Evolutionary conservation across 1,140 invertebrate genomes (phyloP).

Genomic region (Penaeus indicus): DNA sequence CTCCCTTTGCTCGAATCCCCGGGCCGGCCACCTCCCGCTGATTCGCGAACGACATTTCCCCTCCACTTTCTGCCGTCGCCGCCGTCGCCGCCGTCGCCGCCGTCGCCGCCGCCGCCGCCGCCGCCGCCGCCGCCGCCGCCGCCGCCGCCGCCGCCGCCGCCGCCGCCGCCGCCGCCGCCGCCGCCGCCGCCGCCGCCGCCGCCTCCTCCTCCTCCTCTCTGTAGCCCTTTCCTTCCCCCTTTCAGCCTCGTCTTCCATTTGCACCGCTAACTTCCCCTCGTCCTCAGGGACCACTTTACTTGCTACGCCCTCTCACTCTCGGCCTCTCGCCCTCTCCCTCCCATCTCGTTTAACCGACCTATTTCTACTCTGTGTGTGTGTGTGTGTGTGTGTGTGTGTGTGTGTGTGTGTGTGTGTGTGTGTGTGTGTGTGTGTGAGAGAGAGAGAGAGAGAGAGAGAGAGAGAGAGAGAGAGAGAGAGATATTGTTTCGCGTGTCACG

Average conservation of each 20-base stretch:
- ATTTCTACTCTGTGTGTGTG: background rate
- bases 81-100: background rate
- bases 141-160: background rate
- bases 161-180: background rate
- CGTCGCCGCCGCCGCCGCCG: background rate
- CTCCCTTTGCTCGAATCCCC: background rate
- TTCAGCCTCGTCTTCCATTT: background rate
- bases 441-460: background rate
- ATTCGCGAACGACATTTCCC: background rate
- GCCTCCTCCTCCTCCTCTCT: background rate
- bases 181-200: background rate
- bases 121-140: background rate
- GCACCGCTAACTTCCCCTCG: background rate
- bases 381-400: background rate
- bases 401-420: conserved; percentile 23
- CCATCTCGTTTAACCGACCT: background rate
- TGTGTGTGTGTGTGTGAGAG: conserved; percentile 24
- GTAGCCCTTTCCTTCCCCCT: background rate
- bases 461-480: too few relatives aligned
- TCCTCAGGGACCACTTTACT: too few relatives aligned
- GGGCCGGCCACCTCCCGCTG: too few relatives aligned
- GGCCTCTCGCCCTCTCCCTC: background rate
- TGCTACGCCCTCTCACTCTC: background rate
- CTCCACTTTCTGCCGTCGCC: background rate
- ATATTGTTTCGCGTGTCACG: too few relatives aligned